A percentile compares a stretch with the other conserved stretches of the same genome.
These are phyloP conservation scores for Pseudomyrmex cubaensis DNA, from an alignment of 1,140 invertebrate genomes.

Conservation along the genomic window DNA sequence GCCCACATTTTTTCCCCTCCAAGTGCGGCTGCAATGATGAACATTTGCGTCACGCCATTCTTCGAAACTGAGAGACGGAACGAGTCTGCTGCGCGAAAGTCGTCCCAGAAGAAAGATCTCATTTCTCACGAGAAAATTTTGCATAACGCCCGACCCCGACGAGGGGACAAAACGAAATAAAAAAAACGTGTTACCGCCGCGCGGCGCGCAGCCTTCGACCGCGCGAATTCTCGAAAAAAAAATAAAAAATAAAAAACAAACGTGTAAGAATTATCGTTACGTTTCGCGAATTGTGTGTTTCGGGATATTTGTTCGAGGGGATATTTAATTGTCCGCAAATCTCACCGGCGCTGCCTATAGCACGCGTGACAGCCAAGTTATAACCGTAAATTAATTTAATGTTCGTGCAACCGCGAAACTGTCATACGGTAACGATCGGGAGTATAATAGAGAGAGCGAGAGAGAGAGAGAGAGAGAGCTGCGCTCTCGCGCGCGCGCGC, in stretches of 20 bases:
- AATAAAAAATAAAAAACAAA: not conserved
- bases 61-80: slow-evolving; percentile 51
- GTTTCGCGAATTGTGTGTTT: not conserved
- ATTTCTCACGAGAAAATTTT: slow-evolving; percentile 60
- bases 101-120: slow-evolving; percentile 17
- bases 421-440: slow-evolving; percentile 26
- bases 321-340: slow-evolving; percentile 40
- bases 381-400: slow-evolving; percentile 40
- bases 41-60: slow-evolving; percentile 70
- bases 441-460: not conserved
- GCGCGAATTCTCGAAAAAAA: not conserved
- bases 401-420: slow-evolving; percentile 26
- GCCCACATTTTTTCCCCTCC: slow-evolving; percentile 69
- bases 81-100: slow-evolving; percentile 33
- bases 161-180: slow-evolving; percentile 33
- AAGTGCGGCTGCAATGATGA: slow-evolving; percentile 62
- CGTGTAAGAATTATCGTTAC: slow-evolving; percentile 14
- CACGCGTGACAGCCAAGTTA: slow-evolving; percentile 1
- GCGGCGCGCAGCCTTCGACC: not conserved
- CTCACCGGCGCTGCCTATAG: slow-evolving; percentile 19
- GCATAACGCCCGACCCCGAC: slow-evolving; percentile 57
- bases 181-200: not conserved
- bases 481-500: not conserved
- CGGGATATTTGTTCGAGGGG: slow-evolving; percentile 13
- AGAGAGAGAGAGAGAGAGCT: no score